Conservation (phyloP, 1,140 invertebrate species). For the Heliothis subflexa region DNA sequence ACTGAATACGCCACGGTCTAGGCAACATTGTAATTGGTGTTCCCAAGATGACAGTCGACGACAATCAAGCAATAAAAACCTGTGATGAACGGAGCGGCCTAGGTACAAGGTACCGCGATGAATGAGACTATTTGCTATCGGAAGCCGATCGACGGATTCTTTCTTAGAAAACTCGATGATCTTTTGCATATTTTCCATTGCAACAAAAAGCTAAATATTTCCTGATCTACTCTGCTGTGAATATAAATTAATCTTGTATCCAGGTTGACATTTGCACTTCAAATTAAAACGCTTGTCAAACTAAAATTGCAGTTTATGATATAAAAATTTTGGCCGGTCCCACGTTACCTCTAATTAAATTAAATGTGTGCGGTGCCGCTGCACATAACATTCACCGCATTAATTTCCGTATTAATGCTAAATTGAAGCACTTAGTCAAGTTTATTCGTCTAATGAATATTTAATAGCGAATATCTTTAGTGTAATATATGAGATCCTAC, state of each 20-base stretch:
- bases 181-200: too few relatives aligned
- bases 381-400: conserved; percentile 27
- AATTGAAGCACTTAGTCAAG: not conserved
- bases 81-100: conserved; percentile 41
- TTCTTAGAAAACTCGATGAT: not conserved
- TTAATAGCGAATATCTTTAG: not conserved
- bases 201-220: too few relatives aligned
- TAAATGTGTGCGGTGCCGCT: conserved; percentile 2
- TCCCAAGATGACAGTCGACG: conserved; percentile 52
- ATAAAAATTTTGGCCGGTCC: not conserved
- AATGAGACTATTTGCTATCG: conserved; percentile 19
- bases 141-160: not conserved
- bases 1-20: conserved; percentile 52
- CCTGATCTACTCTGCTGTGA: too few relatives aligned
- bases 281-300: not conserved
- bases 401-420: conserved; percentile 30
- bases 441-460: conserved; percentile 21
- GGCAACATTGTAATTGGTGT: conserved; percentile 60
- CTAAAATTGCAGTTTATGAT: not conserved
- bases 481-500: not conserved
- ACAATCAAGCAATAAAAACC: conserved; percentile 65
- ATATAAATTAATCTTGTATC: too few relatives aligned
- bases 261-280: too few relatives aligned
- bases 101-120: conserved; percentile 7
- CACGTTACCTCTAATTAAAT: not conserved